Percentiles rank a stretch among this genome's conserved stretches.
phyloP scores from a whole-genome alignment of 2,888 invertebrate species.

The Drosophila histrio region DNA sequence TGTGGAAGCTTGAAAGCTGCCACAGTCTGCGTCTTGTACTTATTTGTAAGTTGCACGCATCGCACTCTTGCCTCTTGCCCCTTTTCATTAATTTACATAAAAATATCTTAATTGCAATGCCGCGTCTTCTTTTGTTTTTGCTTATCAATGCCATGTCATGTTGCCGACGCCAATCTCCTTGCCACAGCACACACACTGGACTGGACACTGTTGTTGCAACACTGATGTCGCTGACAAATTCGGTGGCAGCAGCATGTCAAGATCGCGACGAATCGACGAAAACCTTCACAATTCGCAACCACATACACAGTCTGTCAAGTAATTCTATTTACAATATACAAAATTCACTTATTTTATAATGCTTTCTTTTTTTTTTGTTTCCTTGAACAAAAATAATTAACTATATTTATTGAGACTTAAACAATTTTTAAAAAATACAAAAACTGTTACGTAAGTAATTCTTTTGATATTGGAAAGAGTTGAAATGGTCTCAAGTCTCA shows the following conservation, averaged over 20 bases:
- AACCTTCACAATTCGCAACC: slow-evolving; percentile 24
- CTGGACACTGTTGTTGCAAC: slow-evolving; percentile 4
- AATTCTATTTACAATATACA: too few species aligned
- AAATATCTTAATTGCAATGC: slow-evolving; percentile 78
- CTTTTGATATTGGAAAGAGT: too few species aligned
- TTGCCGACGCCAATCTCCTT: slow-evolving; percentile 48
- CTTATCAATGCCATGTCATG: slow-evolving; percentile 73
- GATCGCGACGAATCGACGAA: slow-evolving; percentile 31
- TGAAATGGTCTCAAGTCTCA: too few species aligned
- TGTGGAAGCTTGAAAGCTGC: slow-evolving; percentile 61
- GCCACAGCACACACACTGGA: neutral
- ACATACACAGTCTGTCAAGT: slow-evolving; percentile 9
- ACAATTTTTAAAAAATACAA: too few species aligned
- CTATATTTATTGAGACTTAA: too few species aligned
- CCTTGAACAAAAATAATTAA: too few species aligned
- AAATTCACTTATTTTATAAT: too few species aligned
- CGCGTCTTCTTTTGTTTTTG: slow-evolving; percentile 21
- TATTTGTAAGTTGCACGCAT: slow-evolving; percentile 76
- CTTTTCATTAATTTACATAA: slow-evolving; percentile 75
- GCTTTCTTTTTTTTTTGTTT: too few species aligned
- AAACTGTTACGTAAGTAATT: too few species aligned
- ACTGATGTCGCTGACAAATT: slow-evolving; percentile 60
- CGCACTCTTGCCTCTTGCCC: slow-evolving; percentile 21
- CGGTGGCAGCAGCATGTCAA: slow-evolving; percentile 62
- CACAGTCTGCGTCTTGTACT: slow-evolving; percentile 57